Evolutionary conservation across 2,888 invertebrate genomes (phyloP).

Genomic region (Ophion slaviceki): DNA sequence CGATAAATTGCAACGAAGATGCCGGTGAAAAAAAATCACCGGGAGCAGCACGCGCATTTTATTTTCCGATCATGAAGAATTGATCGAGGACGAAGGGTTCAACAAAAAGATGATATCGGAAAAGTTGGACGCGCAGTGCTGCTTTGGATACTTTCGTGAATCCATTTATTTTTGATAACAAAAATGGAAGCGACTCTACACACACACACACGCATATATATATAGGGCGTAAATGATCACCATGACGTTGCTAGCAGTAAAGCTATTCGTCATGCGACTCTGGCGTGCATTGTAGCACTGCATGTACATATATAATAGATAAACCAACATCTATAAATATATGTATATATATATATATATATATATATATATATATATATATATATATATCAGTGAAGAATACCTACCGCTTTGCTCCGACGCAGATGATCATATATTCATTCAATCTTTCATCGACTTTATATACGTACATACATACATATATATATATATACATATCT

Average conservation of each 20-base stretch:
- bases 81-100: too few species aligned
- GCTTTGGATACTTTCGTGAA: too few species aligned
- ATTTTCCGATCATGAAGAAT: too few species aligned
- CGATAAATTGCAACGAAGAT: too few species aligned
- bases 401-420: slow-evolving; percentile 29
- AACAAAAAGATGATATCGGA: too few species aligned
- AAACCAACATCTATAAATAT: not conserved
- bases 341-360: slow-evolving; percentile 10
- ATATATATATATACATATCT: slow-evolving; percentile 1
- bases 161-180: too few species aligned
- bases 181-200: too few species aligned
- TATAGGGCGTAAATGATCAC: slow-evolving; percentile 3
- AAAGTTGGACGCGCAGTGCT: too few species aligned
- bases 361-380: slow-evolving; percentile 14
- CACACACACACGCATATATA: too few species aligned
- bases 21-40: too few species aligned
- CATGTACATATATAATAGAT: slow-evolving; percentile 27
- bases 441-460: slow-evolving; percentile 52
- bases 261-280: slow-evolving; percentile 45
- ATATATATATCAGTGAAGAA: not conserved
- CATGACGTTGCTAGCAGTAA: slow-evolving; percentile 37
- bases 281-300: slow-evolving; percentile 23
- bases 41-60: too few species aligned
- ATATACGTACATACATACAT: slow-evolving; percentile 21
- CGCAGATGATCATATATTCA: slow-evolving; percentile 51